These are phyloP conservation scores for Paratrypauchen microcephalus DNA, from an alignment of 2,797 vertebrate genomes.

Conservation along the genomic window DNA sequence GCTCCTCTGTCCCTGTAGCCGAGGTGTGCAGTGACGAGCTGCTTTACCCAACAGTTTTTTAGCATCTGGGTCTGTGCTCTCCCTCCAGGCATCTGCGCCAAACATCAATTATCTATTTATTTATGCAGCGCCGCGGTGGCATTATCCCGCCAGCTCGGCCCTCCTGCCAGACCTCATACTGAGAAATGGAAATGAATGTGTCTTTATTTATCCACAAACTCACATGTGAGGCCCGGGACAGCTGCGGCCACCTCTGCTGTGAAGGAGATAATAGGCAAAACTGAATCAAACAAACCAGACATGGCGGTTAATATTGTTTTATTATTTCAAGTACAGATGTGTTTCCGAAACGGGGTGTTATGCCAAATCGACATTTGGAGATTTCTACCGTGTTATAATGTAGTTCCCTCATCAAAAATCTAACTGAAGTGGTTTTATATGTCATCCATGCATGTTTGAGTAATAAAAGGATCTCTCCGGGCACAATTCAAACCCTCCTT, in stretches of 20 bases:
- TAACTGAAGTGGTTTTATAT: too few species aligned
- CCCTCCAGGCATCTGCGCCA: slow-evolving; percentile 56
- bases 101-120: slow-evolving; percentile 66
- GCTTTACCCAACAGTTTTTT: slow-evolving; percentile 46
- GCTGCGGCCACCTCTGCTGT: slow-evolving; percentile 13
- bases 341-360: too few species aligned
- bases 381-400: too few species aligned
- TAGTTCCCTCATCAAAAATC: too few species aligned
- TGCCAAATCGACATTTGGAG: too few species aligned
- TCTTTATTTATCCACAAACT: slow-evolving; percentile 53
- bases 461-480: too few species aligned
- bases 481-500: too few species aligned
- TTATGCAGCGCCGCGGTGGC: slow-evolving; percentile 63
- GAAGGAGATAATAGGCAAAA: background rate
- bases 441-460: too few species aligned
- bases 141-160: slow-evolving; percentile 58
- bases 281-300: background rate
- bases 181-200: slow-evolving; percentile 68
- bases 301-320: too few species aligned
- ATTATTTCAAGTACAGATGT: too few species aligned
- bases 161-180: slow-evolving; percentile 43
- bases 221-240: slow-evolving; percentile 26
- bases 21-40: slow-evolving; percentile 46
- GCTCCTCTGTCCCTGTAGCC: slow-evolving; percentile 45
- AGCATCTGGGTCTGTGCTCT: slow-evolving; percentile 44